Base-by-base conservation (phyloP, 2,113 vertebrate genomes). In the Albula goreensis region DNA sequence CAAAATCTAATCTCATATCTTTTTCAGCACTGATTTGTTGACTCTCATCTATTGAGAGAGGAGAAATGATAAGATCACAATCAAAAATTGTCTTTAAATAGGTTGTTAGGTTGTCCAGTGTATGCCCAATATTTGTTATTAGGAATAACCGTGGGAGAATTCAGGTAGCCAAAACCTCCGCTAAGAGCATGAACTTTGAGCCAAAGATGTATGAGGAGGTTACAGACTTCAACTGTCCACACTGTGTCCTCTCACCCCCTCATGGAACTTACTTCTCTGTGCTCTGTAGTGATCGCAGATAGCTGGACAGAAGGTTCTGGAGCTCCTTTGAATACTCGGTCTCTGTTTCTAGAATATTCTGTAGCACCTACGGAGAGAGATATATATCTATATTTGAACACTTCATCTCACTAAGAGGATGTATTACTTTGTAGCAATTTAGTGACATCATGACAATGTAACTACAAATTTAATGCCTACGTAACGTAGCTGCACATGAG, bases 321-420 rank as follows among this genome's bases (percentile, higher is more conserved):
- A 99, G 96, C 86, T 99, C 98, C 93, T 98, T 99, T 89, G 97
- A 97, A 91, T 99, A 99, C 88, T 98, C 98, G 5, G 97, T 98
- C 94, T 99, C 98, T 31, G 98, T 99, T 96, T 99, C 98, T 94
- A 99, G 94, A 95, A 99, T 99, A 93, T 99, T 99, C 94, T 99
- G 98, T 93, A 99, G 96, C 93, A 99, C 98, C 98, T 99, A 86
- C 8, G 95, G 94, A 85, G 60, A 91, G 87, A 7, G 5, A 19
- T 19, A 60, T 4, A 8, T 31, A 31, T 10, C 10, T 22, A n/a
- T 15, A 74, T 74, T 9, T 25, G n/a, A 74, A 74, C 10, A 22
- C 4, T 8, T 74, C n/a, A 41, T 41, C 31, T 41, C 31, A 41
- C n/a, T n/a, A n/a, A n/a, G n/a, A n/a, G n/a, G n/a, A n/a, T n/a